Evolutionary conservation across 2,888 invertebrate genomes (phyloP), one percentile per base, ranked within the genome.

Genomic region (Eumacrocentrus americanus): DNA sequence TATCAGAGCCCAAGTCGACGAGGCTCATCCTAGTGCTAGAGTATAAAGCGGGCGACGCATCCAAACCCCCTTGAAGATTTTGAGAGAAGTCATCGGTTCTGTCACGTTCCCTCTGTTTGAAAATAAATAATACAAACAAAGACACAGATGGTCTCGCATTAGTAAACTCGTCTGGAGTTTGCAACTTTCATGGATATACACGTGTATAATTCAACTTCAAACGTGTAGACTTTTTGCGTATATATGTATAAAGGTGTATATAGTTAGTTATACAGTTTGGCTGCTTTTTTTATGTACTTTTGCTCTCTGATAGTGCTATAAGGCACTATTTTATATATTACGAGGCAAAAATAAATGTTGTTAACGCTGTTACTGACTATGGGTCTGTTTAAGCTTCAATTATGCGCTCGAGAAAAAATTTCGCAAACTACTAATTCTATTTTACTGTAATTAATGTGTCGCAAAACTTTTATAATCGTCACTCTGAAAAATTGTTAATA

Each of bases 1-100:
- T 58, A 58, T 58, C 58, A 58, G 51, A 29, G 25, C 58, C 48
- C 52, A n/a, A 52, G 52, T 38, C 38, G 52, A 52, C 52, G 52
- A 20, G 29, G 29, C 29, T 29, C 29, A 29, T 29, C 29, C 29
- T 29, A 29, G 29, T 6, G 29, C 29, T 29, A 9, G 29, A 29
- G 9, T 29, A 29, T 6, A 29, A 9, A 29, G 52, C 52, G 12
- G 35, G 35, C 50, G 22, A 52, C 22, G 38, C 52, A 37, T 52
- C 35, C 16, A 5, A 29, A 9, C 34, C 20, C 37, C 38, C n/a
- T 38, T 37, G 20, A 6, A 18, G 2, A 20, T 37, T 37, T 20
- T 12, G n/a, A 29, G 29, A 29, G 5, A 29, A 29, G 29, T 29
- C 29, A 29, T 29, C 29, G 29, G 29, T 29, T 4, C 29, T 9